These are phyloP conservation scores for Lamellibrachia luymesi DNA, from an alignment of 1,140 invertebrate genomes.

Conservation along the genomic window DNA sequence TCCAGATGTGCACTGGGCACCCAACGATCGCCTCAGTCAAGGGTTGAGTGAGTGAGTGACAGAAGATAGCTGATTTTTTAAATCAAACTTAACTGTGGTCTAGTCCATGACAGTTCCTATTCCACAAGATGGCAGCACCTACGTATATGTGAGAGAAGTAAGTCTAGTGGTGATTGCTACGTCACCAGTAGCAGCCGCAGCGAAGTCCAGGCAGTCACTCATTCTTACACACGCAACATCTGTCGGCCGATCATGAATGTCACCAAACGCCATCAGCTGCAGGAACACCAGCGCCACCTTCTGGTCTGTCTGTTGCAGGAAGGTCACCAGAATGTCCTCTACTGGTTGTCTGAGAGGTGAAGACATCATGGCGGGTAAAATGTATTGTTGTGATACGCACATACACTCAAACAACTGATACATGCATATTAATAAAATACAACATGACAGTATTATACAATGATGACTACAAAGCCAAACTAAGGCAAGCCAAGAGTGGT, in stretches of 20 bases:
- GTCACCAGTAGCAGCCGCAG: neutral
- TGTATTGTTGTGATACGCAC: neutral
- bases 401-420: neutral
- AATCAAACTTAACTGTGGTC: too few species aligned
- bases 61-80: too few species aligned
- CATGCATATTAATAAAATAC: too few species aligned
- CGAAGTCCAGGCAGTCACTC: neutral
- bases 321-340: conserved; percentile 5
- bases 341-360: neutral
- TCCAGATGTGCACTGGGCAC: too few species aligned
- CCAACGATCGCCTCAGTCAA: too few species aligned
- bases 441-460: too few species aligned
- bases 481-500: too few species aligned
- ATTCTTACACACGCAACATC: neutral
- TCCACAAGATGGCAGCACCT: neutral
- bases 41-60: too few species aligned
- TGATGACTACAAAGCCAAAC: too few species aligned
- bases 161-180: neutral
- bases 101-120: neutral
- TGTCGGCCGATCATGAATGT: neutral
- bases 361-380: neutral
- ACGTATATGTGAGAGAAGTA: neutral
- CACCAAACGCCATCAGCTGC: conserved; percentile 10
- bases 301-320: neutral
- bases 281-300: neutral